Evolutionary conservation across 2,888 invertebrate species (phyloP).

Genomic region (Cryptus armator): DNA sequence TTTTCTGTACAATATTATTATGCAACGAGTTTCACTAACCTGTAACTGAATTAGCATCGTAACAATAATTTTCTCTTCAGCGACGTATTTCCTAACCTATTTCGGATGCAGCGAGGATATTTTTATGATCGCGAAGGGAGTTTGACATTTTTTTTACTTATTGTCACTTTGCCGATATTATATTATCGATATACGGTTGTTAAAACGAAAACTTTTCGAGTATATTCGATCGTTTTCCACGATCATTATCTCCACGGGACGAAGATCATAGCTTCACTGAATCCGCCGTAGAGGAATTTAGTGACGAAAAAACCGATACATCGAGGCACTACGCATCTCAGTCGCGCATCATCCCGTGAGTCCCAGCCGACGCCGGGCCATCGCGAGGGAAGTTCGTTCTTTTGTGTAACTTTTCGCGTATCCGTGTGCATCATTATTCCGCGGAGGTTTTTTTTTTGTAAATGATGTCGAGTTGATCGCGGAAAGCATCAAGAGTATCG

Average conservation of each 20-base stretch:
- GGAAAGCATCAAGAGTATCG: no score
- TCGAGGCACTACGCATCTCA: neutral
- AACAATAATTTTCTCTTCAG: neutral
- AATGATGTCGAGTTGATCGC: no score
- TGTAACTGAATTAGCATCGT: neutral
- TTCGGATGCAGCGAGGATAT: no score
- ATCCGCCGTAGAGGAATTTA: neutral
- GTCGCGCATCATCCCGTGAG: neutral
- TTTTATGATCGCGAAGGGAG: no score
- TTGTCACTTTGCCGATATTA: no score
- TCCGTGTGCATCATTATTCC: neutral
- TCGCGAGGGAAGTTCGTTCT: neutral
- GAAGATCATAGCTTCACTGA: neutral
- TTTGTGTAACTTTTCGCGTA: neutral
- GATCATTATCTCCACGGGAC: no score
- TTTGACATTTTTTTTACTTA: no score
- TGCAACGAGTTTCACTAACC: neutral
- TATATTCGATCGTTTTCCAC: no score
- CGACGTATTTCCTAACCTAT: neutral
- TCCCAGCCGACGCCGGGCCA: neutral
- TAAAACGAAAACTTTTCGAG: no score
- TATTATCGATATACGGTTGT: no score
- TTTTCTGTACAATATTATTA: neutral
- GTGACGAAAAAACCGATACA: neutral
- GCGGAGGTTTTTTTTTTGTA: no score